Percentiles rank a stretch among this genome's conserved stretches.
phyloP scores from a whole-genome alignment of 2,888 invertebrate genomes.

The Carcina quercana region DNA sequence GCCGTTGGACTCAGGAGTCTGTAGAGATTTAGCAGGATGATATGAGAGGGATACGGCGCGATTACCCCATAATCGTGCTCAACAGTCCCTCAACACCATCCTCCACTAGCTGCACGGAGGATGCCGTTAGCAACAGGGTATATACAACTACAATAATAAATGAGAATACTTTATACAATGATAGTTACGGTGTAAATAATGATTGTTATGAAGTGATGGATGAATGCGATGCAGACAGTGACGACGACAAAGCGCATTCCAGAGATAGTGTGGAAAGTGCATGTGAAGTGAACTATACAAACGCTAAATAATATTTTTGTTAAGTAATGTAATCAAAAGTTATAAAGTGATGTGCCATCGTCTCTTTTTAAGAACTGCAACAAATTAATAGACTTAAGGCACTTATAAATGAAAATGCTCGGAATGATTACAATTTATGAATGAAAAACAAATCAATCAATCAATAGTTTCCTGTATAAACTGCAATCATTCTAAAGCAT shows the following conservation, averaged over 20 bases:
- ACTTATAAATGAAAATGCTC: too few species aligned
- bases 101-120: conserved; percentile 39
- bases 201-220: conserved; percentile 28
- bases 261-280: conserved; percentile 44
- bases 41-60: conserved; percentile 23
- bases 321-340: neutral
- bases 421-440: too few species aligned
- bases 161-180: conserved; percentile 40
- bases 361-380: conserved; percentile 23
- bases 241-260: conserved; percentile 56
- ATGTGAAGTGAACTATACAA: conserved; percentile 29
- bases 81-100: conserved; percentile 63
- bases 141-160: conserved; percentile 55
- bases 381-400: conserved; percentile 18
- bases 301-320: conserved; percentile 13
- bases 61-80: conserved; percentile 51
- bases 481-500: too few species aligned
- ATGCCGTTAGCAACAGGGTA: conserved; percentile 63
- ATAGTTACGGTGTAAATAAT: conserved; percentile 44
- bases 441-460: too few species aligned
- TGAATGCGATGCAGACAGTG: conserved; percentile 41
- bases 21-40: conserved; percentile 58
- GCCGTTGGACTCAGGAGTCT: conserved; percentile 38
- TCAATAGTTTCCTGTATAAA: too few species aligned
- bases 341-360: conserved; percentile 16